These are phyloP conservation scores for Cacoxenus indagator DNA, from an alignment of 2,888 invertebrate species.

Conservation along the genomic window DNA sequence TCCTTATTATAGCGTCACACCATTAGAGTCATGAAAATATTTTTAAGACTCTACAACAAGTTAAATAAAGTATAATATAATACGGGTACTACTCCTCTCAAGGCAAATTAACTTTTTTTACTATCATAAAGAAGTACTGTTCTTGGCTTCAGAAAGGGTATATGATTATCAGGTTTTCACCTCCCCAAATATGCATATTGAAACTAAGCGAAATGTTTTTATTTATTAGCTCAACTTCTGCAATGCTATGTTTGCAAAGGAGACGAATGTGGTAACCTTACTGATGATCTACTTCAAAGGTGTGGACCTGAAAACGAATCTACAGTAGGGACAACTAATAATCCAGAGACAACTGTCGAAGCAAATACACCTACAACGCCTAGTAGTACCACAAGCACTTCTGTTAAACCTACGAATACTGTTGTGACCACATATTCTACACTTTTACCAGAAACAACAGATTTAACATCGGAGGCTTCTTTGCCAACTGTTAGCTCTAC, in stretches of 20 bases:
- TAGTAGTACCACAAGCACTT: not conserved
- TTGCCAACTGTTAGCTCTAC: not conserved
- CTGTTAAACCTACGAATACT: constrained; percentile 11
- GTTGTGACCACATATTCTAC: constrained; percentile 1
- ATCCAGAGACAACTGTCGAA: not conserved
- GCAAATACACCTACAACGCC: not conserved
- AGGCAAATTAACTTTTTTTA: too few relatives aligned
- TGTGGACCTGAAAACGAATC: constrained; percentile 4
- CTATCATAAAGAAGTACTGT: too few relatives aligned
- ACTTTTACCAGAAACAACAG: not conserved
- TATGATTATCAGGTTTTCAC: too few relatives aligned
- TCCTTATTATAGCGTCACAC: too few relatives aligned
- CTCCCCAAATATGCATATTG: too few relatives aligned
- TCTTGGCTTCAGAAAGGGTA: too few relatives aligned
- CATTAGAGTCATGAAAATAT: too few relatives aligned
- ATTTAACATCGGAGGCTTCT: not conserved
- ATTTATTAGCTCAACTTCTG: constrained; percentile 38
- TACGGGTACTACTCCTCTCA: too few relatives aligned
- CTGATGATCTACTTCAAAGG: constrained; percentile 19
- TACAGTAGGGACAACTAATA: not conserved
- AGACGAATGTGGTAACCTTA: constrained; percentile 41
- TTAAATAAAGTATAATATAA: too few relatives aligned
- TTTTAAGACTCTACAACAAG: too few relatives aligned
- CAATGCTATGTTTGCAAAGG: constrained; percentile 60
- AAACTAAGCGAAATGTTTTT: too few relatives aligned